Evolutionary conservation across 2,113 vertebrate genomes (phyloP).

Genomic region (Gadus chalcogrammus): DNA sequence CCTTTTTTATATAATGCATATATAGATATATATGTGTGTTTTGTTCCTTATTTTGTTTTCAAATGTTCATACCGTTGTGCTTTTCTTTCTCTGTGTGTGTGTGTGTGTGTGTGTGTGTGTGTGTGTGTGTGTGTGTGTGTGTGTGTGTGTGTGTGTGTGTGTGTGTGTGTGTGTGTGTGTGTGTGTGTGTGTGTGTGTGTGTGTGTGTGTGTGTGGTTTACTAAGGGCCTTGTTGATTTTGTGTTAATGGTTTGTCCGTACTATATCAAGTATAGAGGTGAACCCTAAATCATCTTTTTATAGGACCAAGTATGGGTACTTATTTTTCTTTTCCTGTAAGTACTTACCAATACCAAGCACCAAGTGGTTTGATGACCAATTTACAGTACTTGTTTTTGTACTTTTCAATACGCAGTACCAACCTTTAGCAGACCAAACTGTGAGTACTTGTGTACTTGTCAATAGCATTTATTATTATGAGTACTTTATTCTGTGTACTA

Average conservation of each 20-base stretch:
- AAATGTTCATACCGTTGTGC: constrained; percentile 37
- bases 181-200: constrained; percentile 30
- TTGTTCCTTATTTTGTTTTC: constrained; percentile 39
- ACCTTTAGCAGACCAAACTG: constrained; percentile 17
- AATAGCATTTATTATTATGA: constrained; percentile 7
- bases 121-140: constrained; percentile 56
- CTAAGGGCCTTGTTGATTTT: constrained; percentile 43
- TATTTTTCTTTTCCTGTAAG: neutral
- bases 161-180: constrained; percentile 32
- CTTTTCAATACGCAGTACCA: constrained; percentile 39
- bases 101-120: constrained; percentile 1
- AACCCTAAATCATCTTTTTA: constrained; percentile 2
- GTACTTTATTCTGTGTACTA: neutral
- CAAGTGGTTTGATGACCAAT: constrained; percentile 37
- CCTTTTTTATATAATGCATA: constrained; percentile 55
- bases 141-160: constrained; percentile 36
- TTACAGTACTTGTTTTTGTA: constrained; percentile 36
- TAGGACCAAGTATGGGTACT: constrained; percentile 14
- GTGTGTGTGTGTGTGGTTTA: constrained; percentile 17
- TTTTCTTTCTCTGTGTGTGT: constrained; percentile 14
- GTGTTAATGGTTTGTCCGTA: constrained; percentile 49
- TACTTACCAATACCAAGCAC: constrained; percentile 39
- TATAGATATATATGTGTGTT: constrained; percentile 40
- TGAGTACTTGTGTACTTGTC: constrained; percentile 4
- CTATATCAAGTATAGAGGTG: constrained; percentile 35